phyloP scores from a whole-genome alignment of 2,888 invertebrate species.

The Cephus runcator region DNA sequence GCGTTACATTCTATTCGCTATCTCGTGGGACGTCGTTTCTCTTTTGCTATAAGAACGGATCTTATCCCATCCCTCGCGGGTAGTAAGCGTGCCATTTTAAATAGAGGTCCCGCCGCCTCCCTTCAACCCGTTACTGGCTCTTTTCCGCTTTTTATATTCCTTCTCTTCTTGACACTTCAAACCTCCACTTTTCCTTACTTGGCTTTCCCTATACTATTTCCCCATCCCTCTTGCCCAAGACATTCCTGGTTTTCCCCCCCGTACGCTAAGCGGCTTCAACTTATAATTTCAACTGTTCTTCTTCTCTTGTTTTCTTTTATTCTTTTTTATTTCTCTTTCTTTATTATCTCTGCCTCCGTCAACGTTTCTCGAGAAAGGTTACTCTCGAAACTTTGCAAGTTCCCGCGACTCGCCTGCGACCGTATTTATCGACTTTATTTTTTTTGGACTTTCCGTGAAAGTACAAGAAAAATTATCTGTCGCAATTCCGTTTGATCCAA shows the following conservation, averaged over 20 bases:
- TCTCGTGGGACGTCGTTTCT: conserved; percentile 33
- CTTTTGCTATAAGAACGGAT: conserved; percentile 11
- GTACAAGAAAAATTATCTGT: not conserved
- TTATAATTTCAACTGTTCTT: not conserved
- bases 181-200: not conserved
- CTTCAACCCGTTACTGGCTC: conserved; percentile 22
- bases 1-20: conserved; percentile 22
- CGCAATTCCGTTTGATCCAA: not conserved
- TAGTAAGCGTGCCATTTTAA: conserved; percentile 30
- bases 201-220: not conserved
- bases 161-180: conserved; percentile 10
- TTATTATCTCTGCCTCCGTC: not conserved
- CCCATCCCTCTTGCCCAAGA: not conserved
- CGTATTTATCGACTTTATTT: conserved; percentile 2
- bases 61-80: conserved; percentile 15
- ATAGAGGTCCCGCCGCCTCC: conserved; percentile 23
- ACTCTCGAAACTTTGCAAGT: not conserved
- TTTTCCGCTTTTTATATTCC: conserved; percentile 13
- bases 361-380: not conserved
- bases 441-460: not conserved
- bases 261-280: not conserved
- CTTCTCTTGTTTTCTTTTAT: not conserved
- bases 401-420: not conserved
- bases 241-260: not conserved
- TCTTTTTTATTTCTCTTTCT: not conserved